Evolutionary conservation across 2,888 invertebrate species (phyloP).

Genomic region (Meghimatium bilineatum): DNA sequence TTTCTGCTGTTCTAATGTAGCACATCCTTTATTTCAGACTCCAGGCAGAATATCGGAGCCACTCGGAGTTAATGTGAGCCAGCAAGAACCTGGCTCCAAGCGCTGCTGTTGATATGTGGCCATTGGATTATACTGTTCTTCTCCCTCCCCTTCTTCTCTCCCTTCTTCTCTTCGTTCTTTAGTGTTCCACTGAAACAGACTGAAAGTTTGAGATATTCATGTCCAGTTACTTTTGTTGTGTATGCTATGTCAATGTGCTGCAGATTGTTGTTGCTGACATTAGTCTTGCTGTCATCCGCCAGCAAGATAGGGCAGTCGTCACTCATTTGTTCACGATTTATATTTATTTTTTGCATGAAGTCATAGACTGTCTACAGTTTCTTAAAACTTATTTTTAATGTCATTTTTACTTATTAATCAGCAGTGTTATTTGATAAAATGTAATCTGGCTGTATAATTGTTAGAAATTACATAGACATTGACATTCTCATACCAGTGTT

Average conservation of each 20-base stretch:
- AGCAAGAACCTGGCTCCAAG: conserved; percentile 46
- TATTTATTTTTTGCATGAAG: neutral
- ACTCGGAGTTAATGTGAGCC: conserved; percentile 61
- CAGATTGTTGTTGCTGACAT: neutral
- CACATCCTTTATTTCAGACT: conserved; percentile 61
- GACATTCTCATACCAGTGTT: no score
- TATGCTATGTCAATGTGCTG: neutral
- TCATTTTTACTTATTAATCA: neutral
- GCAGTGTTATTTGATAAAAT: neutral
- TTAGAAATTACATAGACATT: neutral
- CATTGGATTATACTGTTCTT: conserved; percentile 12
- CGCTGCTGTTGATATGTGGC: conserved; percentile 49
- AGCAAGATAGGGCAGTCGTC: neutral
- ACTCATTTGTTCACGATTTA: neutral
- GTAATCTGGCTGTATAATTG: neutral
- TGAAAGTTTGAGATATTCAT: conserved; percentile 4
- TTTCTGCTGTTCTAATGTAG: neutral
- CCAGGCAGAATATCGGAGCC: conserved; percentile 70
- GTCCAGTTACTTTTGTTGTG: neutral
- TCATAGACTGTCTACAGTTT: neutral
- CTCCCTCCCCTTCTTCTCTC: neutral
- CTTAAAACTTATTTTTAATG: neutral
- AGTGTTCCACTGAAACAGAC: neutral
- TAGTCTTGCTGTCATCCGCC: neutral
- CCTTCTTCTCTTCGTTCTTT: neutral